These are phyloP conservation scores for Hydropsyche tenuis DNA, from an alignment of 1,140 invertebrate species.

Conservation along the genomic window DNA sequence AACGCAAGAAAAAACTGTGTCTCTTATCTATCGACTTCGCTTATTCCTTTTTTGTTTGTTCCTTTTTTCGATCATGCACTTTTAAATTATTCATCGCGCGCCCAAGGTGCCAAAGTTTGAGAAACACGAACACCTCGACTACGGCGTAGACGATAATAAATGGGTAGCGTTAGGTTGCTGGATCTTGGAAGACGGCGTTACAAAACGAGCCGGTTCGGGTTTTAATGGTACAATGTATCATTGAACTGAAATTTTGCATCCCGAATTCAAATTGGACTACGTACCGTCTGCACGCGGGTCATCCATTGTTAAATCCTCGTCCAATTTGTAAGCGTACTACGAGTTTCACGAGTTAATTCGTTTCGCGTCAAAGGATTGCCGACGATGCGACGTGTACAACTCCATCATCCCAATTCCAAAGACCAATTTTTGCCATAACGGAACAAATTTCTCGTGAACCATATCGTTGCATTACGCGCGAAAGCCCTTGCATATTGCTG, in stretches of 20 bases:
- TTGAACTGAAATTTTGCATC: slow-evolving; percentile 39
- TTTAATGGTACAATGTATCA: slow-evolving; percentile 38
- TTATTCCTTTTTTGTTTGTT: background rate
- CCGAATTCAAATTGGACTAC: slow-evolving; percentile 44
- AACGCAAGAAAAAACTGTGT: background rate
- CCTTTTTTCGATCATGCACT: background rate
- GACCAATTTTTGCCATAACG: too few species aligned
- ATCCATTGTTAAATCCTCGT: slow-evolving; percentile 10
- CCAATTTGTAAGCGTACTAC: too few species aligned
- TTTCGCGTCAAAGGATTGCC: too few species aligned
- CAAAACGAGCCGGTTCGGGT: slow-evolving; percentile 33
- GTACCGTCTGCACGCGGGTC: slow-evolving; percentile 32
- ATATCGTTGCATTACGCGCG: too few species aligned
- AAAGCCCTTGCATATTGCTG: too few species aligned
- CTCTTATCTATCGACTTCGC: slow-evolving; percentile 1
- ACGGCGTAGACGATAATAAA: slow-evolving; percentile 38
- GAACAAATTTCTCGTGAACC: too few species aligned
- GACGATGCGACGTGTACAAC: too few species aligned
- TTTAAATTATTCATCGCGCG: slow-evolving; percentile 22
- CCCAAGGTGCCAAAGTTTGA: slow-evolving; percentile 28
- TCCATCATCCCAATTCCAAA: too few species aligned
- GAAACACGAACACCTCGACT: slow-evolving; percentile 11
- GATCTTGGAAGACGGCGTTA: slow-evolving; percentile 36
- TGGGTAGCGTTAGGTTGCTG: slow-evolving; percentile 34
- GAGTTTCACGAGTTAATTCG: too few species aligned